These are phyloP conservation scores for Apamea crenata DNA, from an alignment of 2,888 invertebrate species.

Conservation along the genomic window DNA sequence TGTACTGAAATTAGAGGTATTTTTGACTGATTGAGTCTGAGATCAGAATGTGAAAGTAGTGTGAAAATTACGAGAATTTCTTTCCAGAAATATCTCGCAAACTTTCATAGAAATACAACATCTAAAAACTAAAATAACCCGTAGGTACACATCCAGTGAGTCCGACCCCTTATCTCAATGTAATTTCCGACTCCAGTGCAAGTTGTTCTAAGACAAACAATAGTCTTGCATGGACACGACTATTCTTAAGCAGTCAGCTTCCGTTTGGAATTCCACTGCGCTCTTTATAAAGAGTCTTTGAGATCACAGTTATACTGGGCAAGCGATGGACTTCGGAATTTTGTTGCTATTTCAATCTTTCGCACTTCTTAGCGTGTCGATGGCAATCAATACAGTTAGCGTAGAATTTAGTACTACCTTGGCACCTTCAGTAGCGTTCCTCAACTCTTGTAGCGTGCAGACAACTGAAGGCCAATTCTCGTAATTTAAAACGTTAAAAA, in stretches of 20 bases:
- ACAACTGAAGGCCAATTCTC: no score
- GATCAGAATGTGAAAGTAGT: neutral
- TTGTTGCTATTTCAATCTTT: neutral
- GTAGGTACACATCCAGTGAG: neutral
- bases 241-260: constrained; percentile 65
- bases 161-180: constrained; percentile 29
- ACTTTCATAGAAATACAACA: neutral
- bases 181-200: constrained; percentile 17
- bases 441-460: no score
- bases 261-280: constrained; percentile 71
- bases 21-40: no score
- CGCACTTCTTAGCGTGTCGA: neutral
- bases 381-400: no score
- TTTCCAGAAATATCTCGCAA: neutral
- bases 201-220: constrained; percentile 66
- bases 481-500: no score
- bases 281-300: constrained; percentile 74
- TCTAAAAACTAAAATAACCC: neutral
- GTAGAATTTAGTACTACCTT: no score
- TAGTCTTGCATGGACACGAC: constrained; percentile 60
- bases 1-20: no score
- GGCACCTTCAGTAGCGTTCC: no score
- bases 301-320: constrained; percentile 52
- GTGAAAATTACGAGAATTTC: neutral
- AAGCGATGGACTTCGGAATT: constrained; percentile 52